phyloP scores from a whole-genome alignment of 1,140 invertebrate genomes.

The Heliconius eleuchia region DNA sequence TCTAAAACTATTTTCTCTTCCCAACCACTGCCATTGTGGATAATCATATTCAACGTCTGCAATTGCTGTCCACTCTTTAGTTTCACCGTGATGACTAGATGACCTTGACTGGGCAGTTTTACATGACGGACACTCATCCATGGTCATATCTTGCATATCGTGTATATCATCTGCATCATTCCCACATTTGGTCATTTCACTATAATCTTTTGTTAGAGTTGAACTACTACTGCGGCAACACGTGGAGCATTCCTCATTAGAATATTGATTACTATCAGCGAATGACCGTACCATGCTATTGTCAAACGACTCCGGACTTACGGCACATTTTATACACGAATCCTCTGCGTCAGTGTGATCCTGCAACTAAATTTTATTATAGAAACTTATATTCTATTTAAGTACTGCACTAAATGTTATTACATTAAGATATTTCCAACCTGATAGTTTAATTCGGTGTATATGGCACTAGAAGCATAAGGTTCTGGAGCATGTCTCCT shows the following conservation, averaged over 20 bases:
- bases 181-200: conserved; percentile 78
- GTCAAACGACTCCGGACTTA: conserved; percentile 72
- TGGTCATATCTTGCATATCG: conserved; percentile 71
- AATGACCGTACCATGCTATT: conserved; percentile 75
- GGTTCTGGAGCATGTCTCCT: conserved; percentile 64
- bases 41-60: conserved; percentile 76
- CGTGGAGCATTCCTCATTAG: conserved; percentile 76
- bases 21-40: conserved; percentile 77
- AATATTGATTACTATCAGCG: conserved; percentile 74
- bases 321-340: conserved; percentile 73
- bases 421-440: conserved; percentile 35
- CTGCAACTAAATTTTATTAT: conserved; percentile 44
- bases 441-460: conserved; percentile 76
- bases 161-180: conserved; percentile 67
- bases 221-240: conserved; percentile 76
- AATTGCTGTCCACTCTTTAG: conserved; percentile 73
- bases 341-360: conserved; percentile 73
- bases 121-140: conserved; percentile 76
- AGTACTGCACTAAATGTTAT: not conserved
- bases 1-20: conserved; percentile 71
- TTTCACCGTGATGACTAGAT: conserved; percentile 71
- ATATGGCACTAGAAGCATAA: conserved; percentile 76
- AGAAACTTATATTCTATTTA: not conserved
- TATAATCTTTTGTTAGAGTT: conserved; percentile 75
- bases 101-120: conserved; percentile 73